These are phyloP conservation scores for Pterocles burchelli DNA, from an alignment of 2,113 vertebrate genomes.

Conservation along the genomic window DNA sequence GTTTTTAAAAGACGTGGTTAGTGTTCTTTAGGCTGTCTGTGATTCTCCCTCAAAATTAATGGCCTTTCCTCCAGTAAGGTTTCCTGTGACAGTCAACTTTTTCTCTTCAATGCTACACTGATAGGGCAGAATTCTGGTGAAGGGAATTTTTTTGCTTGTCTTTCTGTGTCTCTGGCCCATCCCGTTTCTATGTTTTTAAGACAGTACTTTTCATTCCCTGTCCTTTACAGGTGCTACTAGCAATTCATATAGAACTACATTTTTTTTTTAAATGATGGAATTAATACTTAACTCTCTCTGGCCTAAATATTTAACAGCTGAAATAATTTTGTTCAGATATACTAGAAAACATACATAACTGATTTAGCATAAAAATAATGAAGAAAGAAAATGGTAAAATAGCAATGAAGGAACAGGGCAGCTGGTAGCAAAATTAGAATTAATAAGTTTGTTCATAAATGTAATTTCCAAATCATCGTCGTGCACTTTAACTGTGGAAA, in stretches of 20 bases:
- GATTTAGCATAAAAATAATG: neutral
- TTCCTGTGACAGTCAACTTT: neutral
- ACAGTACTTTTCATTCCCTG: neutral
- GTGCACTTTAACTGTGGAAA: neutral
- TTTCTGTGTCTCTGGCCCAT: neutral
- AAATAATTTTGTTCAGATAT: neutral
- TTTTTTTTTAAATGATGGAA: neutral
- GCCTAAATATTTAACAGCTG: neutral
- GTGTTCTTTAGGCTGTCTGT: neutral
- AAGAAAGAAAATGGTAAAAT: neutral
- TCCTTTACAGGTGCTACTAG: neutral
- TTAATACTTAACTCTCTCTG: neutral
- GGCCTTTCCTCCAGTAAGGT: neutral
- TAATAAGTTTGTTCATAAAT: neutral
- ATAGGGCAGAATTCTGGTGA: neutral
- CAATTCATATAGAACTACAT: neutral
- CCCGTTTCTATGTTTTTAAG: neutral
- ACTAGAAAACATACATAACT: neutral
- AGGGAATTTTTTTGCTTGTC: neutral
- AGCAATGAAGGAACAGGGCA: neutral
- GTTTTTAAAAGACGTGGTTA: neutral
- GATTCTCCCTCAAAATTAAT: neutral
- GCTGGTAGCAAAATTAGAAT: neutral
- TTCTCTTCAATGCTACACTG: neutral
- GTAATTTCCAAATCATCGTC: neutral